These are phyloP conservation scores for Pterostichus madidus DNA, from an alignment of 2,888 invertebrate genomes.

Conservation along the genomic window DNA sequence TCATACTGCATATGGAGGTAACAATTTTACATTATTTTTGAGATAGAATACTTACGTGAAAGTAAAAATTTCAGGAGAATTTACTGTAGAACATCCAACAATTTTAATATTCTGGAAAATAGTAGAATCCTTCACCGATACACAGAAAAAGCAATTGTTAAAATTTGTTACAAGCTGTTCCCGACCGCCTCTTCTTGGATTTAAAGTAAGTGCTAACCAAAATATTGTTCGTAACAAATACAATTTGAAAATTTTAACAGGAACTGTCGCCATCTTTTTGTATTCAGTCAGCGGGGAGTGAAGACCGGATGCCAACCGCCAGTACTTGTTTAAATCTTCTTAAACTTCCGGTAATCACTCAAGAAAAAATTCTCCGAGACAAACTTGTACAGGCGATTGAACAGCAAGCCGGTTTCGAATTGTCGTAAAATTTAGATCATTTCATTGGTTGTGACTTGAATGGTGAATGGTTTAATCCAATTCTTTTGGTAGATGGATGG, in stretches of 20 bases:
- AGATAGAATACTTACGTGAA: background rate
- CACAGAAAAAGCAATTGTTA: slow-evolving; percentile 90
- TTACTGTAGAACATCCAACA: slow-evolving; percentile 89
- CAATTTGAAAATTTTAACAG: slow-evolving; percentile 77
- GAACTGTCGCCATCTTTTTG: slow-evolving; percentile 97
- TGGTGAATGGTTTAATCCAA: slow-evolving; percentile 41
- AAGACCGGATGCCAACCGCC: slow-evolving; percentile 96
- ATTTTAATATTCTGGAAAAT: slow-evolving; percentile 95
- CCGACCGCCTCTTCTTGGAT: slow-evolving; percentile 96
- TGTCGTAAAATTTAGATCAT: slow-evolving; percentile 82
- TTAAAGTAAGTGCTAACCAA: slow-evolving; percentile 84
- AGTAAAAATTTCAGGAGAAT: slow-evolving; percentile 83
- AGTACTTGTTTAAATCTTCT: slow-evolving; percentile 99
- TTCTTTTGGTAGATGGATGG: background rate
- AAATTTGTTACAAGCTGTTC: slow-evolving; percentile 99
- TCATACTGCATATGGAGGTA: slow-evolving; percentile 93
- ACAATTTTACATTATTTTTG: slow-evolving; percentile 53
- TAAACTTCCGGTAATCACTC: slow-evolving; percentile 94
- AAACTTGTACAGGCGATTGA: slow-evolving; percentile 96
- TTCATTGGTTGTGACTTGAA: slow-evolving; percentile 13
- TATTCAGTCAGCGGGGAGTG: slow-evolving; percentile 94
- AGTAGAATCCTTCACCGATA: slow-evolving; percentile 89
- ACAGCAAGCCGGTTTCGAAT: slow-evolving; percentile 97
- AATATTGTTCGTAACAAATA: slow-evolving; percentile 19
- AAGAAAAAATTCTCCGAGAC: slow-evolving; percentile 86